Conservation (phyloP, 2,888 invertebrate genomes). For the Uropetala carovei region DNA sequence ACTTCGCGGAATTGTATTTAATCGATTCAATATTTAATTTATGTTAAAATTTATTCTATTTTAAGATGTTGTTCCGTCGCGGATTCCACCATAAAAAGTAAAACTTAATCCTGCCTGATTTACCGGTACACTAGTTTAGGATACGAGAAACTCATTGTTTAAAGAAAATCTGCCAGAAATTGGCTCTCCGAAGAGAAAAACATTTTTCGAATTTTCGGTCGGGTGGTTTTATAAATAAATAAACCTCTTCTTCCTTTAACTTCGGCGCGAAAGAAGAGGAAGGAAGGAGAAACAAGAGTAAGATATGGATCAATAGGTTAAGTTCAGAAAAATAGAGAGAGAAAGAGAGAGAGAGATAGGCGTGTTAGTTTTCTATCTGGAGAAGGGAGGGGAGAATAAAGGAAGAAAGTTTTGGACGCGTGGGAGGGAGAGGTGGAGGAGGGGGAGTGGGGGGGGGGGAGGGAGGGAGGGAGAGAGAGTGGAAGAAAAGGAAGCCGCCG, state of each 20-base stretch:
- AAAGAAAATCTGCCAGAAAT: too few relatives aligned
- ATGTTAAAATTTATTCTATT: too few relatives aligned
- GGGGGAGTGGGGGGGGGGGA: background rate
- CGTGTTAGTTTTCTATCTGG: background rate
- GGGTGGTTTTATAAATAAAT: background rate
- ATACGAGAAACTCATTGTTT: too few relatives aligned
- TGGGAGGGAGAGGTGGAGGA: background rate
- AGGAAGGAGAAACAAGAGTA: background rate
- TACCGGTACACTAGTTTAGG: too few relatives aligned
- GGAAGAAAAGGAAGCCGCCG: background rate
- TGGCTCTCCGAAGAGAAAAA: background rate
- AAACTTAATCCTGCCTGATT: too few relatives aligned
- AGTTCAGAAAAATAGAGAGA: slow-evolving; percentile 12
- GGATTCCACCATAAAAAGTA: too few relatives aligned
- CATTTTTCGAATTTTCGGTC: background rate
- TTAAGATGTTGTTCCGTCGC: too few relatives aligned
- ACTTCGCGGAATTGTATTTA: too few relatives aligned
- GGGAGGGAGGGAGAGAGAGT: background rate
- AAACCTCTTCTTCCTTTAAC: background rate
- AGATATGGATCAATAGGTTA: slow-evolving; percentile 14
- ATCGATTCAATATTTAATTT: too few relatives aligned
- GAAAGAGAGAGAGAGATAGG: background rate
- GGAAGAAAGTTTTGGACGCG: background rate
- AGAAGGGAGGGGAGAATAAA: background rate
- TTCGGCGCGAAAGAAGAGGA: background rate